Base-by-base conservation (phyloP, 1,140 invertebrate genomes). In the Zaprionus gabonicus region DNA sequence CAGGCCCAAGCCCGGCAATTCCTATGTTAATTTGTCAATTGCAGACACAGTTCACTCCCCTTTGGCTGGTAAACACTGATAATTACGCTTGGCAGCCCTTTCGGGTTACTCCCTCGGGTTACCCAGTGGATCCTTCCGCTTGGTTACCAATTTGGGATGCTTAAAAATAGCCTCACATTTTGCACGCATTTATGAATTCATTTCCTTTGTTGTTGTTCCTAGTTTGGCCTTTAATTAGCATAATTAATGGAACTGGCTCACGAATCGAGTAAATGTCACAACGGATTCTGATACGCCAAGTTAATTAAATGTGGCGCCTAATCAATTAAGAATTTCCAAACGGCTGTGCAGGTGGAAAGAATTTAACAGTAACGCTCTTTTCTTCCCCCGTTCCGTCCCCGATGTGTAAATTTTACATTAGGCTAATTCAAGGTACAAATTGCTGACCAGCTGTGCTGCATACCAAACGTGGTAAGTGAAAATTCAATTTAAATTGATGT, bases 401-500 rank as follows among this genome's bases (percentile, higher is more conserved):
- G 34, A 67, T 59, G 56, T 72, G 72, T 86, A 70, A 77, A 91
- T 91, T 91, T 80, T 91, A 87, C 83, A 91, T 91, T 87, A 91
- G 77, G 80, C 87, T 91, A 91, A 87, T 91, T 87, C 75, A 87
- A 77, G 75, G 74, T 69, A 91, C 86, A 91, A 91, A 91, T 91
- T 91, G 79, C 68, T 69, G 77, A 59, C 68, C 70, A 78, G 71
- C 80, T 91, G 77, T 36, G 55, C 74, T 70, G 87, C 73, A 91
- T 91, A 86, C 86, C 66, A 91, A 91, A 53, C 53, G 78, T 79
- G 55, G 85, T 87, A 90, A 90, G 87, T 91, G 87, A 87, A 91
- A 91, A 91, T 91, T 91, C 87, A 91, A 91, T 91, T 91, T 91
- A 91, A 91, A 91, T 91, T 91, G 87, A 91, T 86, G 87, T 84